These are phyloP conservation scores for Bubo bubo DNA, from an alignment of 2,113 vertebrate species.

Conservation along the genomic window DNA sequence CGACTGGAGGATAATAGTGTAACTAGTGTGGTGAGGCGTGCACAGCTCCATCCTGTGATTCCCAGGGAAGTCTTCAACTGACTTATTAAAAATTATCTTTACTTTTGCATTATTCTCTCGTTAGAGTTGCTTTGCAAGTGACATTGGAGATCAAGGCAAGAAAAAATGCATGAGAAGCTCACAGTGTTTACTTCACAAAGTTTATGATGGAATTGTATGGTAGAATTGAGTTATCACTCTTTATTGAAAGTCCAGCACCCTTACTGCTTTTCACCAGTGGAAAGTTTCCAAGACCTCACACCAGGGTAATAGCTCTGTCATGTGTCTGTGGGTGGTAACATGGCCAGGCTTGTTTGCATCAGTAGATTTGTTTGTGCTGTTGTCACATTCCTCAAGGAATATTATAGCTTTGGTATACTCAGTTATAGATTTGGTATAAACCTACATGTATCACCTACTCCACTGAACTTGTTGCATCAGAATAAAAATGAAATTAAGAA, in stretches of 20 bases:
- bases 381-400: not conserved
- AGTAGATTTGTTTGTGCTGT: not conserved
- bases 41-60: not conserved
- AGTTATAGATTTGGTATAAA: not conserved
- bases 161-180: not conserved
- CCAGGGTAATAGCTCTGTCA: accelerated
- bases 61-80: not conserved
- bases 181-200: not conserved
- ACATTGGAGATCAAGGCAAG: not conserved
- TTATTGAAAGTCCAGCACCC: too few species aligned
- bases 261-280: not conserved
- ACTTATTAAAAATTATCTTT: not conserved
- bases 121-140: not conserved
- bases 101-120: not conserved
- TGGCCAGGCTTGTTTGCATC: not conserved
- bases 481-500: not conserved
- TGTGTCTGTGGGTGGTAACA: accelerated
- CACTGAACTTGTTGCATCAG: not conserved
- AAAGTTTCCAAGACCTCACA: not conserved
- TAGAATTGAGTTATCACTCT: not conserved
- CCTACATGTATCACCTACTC: not conserved
- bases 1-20: not conserved
- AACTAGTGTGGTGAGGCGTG: not conserved
- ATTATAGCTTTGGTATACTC: not conserved
- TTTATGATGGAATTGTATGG: not conserved